Base-by-base conservation (phyloP, 2,888 invertebrate species). In the Clanis bilineata region DNA sequence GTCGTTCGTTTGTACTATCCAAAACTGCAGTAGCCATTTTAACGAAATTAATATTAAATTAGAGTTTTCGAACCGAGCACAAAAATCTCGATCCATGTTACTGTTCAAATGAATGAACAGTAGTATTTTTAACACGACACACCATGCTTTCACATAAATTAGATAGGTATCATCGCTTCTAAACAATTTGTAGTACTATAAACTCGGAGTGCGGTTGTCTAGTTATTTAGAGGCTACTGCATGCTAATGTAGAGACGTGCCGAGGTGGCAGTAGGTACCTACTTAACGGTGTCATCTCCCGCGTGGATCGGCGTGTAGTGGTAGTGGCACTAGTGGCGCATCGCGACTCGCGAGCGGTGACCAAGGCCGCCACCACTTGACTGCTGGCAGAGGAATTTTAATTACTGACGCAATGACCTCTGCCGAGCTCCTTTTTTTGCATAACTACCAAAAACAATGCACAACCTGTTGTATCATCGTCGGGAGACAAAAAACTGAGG, bases 341-440 rank as follows among this genome's bases (percentile, higher is more conserved):
- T 36, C 36, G 12, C 36, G 1, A 36, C 10, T 44, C 43, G 61
- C 38, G 39, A 47, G 28, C 54, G 54, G 21, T 32, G 22, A 21
- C 69, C 79, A 82, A 83, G 82, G 80, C 76, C 74, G 15, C 18
- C 51, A 56, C 39, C 69, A 67, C n/a, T n/a, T n/a, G n/a, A n/a
- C 56, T 62, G 64, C 65, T 64, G 64, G 74, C 64, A 73, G 65
- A 70, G 67, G 82, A 83, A 84, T 86, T 72, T 80, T 81, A 84
- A 87, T 84, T 77, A 77, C 70, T 86, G 84, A 87, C 83, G 86
- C 82, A 85, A 84, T 80, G 80, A 82, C 80, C 83, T 85, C 79
- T 74, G 76, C 65, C 77, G 28, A 57, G 60, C 64, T 71, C 67
- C 68, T 73, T 79, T 83, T 80, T 86, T 81, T 80, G 79, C 81